Evolutionary conservation across 2,888 invertebrate species (phyloP), one percentile per base, ranked within the genome.

Genomic region (Ethmia dodecea): DNA sequence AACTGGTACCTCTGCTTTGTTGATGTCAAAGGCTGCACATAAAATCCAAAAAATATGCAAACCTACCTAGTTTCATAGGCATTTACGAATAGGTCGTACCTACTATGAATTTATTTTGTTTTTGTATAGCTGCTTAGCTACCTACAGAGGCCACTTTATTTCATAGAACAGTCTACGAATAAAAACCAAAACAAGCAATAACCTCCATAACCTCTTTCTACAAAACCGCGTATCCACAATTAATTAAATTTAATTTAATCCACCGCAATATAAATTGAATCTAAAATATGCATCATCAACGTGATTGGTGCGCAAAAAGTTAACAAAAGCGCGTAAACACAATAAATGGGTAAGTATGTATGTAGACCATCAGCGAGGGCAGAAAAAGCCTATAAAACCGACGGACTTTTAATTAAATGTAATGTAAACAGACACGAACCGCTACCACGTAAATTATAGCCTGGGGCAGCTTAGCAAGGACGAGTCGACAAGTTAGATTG

Each of bases 341-440:
- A 33, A 34, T 38, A 31, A 46, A 49, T 41, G 37, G 34, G 10
- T 39, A 55, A 53, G 48, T 38, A 40, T 45, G 44, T 55, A 49
- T 43, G 45, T 49, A 45, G 42, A 47, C 35, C 47, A 47, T 43
- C 48, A 47, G 49, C 47, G 47, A 38, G 47, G 47, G 51, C 43
- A 45, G 41, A 37, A 42, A 53, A 39, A 45, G 51, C 38, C 48
- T 49, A 56, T 58, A 68, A 62, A 69, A 62, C 44, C 6, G 55
- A 56, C 42, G 47, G 59, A 58, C 46, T 66, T 70, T 76, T 65
- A 75, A 76, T 77, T 75, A 75, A 74, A 72, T 65, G 62, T 67
- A 66, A 67, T 64, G 64, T 60, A 70, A 73, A 75, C 66, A 68
- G 52, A 61, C 57, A 59, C 51, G 61, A 54, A 64, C 52, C 40